Evolutionary conservation across 2,797 vertebrate genomes (phyloP).

Genomic region (Sebastiscus tertius): DNA sequence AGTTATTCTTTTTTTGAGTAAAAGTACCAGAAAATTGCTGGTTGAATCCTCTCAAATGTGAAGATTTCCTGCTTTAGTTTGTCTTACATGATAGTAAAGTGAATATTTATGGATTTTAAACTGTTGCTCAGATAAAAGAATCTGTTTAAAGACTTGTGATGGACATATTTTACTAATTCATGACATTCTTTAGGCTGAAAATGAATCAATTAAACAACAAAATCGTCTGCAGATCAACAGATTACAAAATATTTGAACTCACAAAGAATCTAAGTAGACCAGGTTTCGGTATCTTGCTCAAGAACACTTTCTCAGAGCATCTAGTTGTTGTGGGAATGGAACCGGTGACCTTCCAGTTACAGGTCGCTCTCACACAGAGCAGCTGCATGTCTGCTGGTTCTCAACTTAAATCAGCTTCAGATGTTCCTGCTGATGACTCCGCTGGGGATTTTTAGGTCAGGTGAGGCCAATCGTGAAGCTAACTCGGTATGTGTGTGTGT

Average conservation of each 20-base stretch:
- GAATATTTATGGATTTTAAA: neutral
- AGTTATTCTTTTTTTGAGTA: neutral
- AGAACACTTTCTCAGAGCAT: neutral
- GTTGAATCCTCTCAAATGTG: neutral
- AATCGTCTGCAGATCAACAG: neutral
- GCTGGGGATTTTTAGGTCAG: conserved; percentile 48
- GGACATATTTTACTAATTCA: too few species aligned
- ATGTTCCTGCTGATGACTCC: conserved; percentile 54
- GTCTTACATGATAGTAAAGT: neutral
- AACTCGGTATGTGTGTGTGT: neutral
- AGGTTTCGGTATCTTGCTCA: neutral
- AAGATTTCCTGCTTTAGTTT: neutral
- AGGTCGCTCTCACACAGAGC: conserved; percentile 31
- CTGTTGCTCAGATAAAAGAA: neutral
- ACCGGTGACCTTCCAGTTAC: conserved; percentile 16
- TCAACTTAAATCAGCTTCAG: conserved; percentile 52
- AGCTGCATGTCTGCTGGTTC: conserved; percentile 39
- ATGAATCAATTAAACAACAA: neutral
- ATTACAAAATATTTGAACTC: neutral
- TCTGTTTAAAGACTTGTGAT: neutral
- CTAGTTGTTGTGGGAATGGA: conserved; percentile 4
- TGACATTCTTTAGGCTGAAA: neutral
- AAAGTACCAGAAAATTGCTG: too few species aligned
- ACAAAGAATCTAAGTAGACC: neutral
- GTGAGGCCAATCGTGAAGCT: conserved; percentile 32